Evolutionary conservation across 2,113 vertebrate genomes (phyloP), one percentile per base, ranked within the genome.

Genomic region (Petrocephalus zakoni): DNA sequence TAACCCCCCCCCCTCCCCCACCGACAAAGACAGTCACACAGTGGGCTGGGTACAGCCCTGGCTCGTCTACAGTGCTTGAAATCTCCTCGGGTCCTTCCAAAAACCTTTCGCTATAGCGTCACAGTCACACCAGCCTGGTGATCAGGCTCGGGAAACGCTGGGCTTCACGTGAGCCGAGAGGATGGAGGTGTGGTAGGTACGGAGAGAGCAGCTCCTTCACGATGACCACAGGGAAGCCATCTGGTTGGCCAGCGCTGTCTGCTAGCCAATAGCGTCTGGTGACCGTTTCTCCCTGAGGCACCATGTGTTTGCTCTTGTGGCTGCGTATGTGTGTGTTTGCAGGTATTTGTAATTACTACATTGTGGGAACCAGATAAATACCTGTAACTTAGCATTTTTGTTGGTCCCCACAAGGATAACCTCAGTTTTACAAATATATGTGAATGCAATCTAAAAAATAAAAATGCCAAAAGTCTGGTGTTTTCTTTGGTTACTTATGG

Each of bases 331-430:
- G 47, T 52, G 56, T 86, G 88, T 89, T 85, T 89, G 58, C 89
- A 88, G 86, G 84, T 89, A 87, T 91, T 90, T 90, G 88, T 90
- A 42, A 42, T 42, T 42, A 42, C 42, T 3, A 42, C 42, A 42
- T 42, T 42, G 42, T 42, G 42, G 42, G 42, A 3, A 42, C 42
- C 42, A 42, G 42, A 42, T 42, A 42, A 42, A 42, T 2, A 42
- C 42, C 42, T 42, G 42, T 3, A 42, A 42, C 42, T 42, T 42
- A 42, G 3, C 1, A 42, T 42, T 42, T 42, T 42, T 42, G n/a
- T 42, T 2, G 42, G 42, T 42, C 42, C 42, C 42, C 42, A 42
- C 42, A 42, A 42, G 42, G 1, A 42, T 42, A 42, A 42, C 42
- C 42, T 42, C 42, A 2, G 42, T 42, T 1, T 2, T 42, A 42